Percentiles rank a stretch among this genome's conserved stretches.
phyloP scores from a whole-genome alignment of 1,140 invertebrate genomes.

The Elysia chlorotica region DNA sequence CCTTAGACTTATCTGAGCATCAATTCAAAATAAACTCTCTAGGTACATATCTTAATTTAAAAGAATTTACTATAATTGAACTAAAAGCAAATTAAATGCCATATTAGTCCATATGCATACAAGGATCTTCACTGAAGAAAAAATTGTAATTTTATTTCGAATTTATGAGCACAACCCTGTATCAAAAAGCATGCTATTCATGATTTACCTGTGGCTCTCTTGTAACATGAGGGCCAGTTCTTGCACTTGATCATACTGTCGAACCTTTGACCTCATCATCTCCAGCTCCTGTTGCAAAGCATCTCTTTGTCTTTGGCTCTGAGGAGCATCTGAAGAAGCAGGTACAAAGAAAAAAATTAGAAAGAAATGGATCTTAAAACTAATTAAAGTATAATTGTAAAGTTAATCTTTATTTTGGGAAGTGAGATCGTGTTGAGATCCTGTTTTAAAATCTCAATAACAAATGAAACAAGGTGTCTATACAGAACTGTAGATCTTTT shows the following conservation, averaged over 20 bases:
- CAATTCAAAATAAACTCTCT: not conserved
- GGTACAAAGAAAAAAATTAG: no score
- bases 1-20: not conserved
- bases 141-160: no score
- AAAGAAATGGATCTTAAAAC: no score
- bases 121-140: not conserved
- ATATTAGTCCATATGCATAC: not conserved
- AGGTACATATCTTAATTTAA: not conserved
- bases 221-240: conserved; percentile 60
- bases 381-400: no score
- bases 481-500: no score
- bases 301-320: conserved; percentile 48
- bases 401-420: no score
- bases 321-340: conserved; percentile 49
- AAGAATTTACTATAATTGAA: not conserved
- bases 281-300: conserved; percentile 48
- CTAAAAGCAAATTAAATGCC: not conserved
- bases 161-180: no score
- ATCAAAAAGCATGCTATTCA: no score
- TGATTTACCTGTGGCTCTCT: conserved; percentile 61
- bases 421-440: no score
- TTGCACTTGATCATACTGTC: conserved; percentile 57
- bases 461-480: no score
- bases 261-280: conserved; percentile 48
- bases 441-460: no score